Evolutionary conservation across 2,113 vertebrate species (phyloP).

Genomic region (Megaptera novaeangliae): DNA sequence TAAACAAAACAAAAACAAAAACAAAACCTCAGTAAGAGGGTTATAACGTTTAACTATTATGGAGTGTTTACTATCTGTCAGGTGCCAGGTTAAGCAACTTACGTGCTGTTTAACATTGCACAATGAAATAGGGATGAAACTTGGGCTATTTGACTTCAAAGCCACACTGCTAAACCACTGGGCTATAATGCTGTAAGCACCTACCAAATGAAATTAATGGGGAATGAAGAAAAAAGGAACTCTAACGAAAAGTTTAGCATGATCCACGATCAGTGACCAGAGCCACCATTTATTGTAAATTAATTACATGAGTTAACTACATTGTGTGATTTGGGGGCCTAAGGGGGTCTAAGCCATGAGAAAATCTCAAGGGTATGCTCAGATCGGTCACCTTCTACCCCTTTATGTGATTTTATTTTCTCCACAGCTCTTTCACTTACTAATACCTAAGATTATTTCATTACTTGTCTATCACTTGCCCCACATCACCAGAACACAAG

Average conservation of each 20-base stretch:
- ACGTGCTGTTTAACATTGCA: neutral
- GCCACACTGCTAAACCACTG: neutral
- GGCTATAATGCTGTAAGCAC: neutral
- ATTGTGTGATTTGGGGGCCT: neutral
- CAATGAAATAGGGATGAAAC: neutral
- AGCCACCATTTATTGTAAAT: neutral
- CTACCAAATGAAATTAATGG: neutral
- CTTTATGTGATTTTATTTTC: slow-evolving; percentile 18
- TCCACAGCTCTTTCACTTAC: neutral
- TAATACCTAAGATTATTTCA: neutral
- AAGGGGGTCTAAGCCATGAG: neutral
- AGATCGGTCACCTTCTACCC: neutral
- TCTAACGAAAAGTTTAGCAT: neutral
- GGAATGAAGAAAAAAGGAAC: neutral
- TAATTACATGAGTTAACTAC: neutral
- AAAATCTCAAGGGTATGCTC: neutral
- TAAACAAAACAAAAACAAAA: neutral
- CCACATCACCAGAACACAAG: neutral
- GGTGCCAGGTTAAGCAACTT: neutral
- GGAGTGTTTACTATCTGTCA: neutral
- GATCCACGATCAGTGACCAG: neutral
- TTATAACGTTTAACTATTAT: neutral
- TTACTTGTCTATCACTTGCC: neutral
- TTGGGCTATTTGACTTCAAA: neutral
- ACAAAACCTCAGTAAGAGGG: neutral